Evolutionary conservation across 1,140 invertebrate genomes (phyloP).

Genomic region (Palaemon carinicauda): DNA sequence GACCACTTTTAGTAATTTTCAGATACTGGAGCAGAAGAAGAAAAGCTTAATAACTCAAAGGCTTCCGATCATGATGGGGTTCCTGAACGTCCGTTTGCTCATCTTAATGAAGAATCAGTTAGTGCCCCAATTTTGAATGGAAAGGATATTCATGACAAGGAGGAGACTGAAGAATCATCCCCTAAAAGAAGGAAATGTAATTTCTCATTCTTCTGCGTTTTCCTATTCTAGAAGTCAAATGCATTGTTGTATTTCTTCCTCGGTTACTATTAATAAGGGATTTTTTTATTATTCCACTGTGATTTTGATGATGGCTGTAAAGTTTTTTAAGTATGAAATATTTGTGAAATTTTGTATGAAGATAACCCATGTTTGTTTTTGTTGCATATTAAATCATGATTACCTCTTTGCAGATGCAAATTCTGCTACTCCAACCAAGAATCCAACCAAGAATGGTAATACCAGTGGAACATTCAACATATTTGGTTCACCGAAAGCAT

Average conservation of each 20-base stretch:
- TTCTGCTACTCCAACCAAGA: background rate
- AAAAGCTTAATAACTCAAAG: conserved; percentile 42
- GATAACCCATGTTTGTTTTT: too few species aligned
- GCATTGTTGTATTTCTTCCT: too few species aligned
- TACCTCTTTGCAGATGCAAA: background rate
- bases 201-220: background rate
- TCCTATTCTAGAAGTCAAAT: too few species aligned
- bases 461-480: conserved; percentile 41
- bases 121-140: conserved; percentile 19
- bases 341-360: too few species aligned
- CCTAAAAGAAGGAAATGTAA: conserved; percentile 27
- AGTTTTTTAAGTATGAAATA: too few species aligned
- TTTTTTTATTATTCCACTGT: too few species aligned
- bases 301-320: too few species aligned
- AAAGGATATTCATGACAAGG: conserved; percentile 7
- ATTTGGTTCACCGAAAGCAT: conserved; percentile 38
- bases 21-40: conserved; percentile 29
- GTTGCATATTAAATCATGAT: background rate
- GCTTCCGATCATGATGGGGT: conserved; percentile 65
- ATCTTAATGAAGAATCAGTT: conserved; percentile 63
- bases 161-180: background rate
- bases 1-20: background rate
- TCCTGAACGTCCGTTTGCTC: conserved; percentile 70
- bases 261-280: too few species aligned
- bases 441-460: conserved; percentile 20